A percentile compares a stretch with the other conserved stretches of the same genome.
phyloP scores from a whole-genome alignment of 2,113 vertebrate species.

The Crypturellus undulatus region DNA sequence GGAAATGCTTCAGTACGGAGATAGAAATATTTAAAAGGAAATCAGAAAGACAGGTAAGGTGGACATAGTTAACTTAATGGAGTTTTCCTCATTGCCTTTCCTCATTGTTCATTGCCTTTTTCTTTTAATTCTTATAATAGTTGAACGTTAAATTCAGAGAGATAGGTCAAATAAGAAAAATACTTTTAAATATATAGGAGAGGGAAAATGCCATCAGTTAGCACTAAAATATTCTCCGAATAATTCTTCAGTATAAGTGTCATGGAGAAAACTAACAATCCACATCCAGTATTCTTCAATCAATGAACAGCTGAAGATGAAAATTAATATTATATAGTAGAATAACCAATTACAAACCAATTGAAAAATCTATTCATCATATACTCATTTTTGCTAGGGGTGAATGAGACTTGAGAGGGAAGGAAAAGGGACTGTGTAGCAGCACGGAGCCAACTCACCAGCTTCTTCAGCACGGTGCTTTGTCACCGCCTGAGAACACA shows the following conservation, averaged over 20 bases:
- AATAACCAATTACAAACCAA: constrained; percentile 70
- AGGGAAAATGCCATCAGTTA: constrained; percentile 36
- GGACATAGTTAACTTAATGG: background rate
- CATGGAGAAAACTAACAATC: constrained; percentile 67
- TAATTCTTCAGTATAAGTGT: constrained; percentile 62
- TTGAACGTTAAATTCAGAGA: background rate
- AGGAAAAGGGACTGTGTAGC: background rate
- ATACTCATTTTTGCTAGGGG: constrained; percentile 14
- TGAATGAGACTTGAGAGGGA: constrained; percentile 26
- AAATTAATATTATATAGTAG: constrained; percentile 70
- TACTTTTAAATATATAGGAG: background rate
- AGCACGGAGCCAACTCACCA: background rate
- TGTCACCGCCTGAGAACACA: background rate
- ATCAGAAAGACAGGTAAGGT: background rate
- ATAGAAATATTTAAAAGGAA: background rate
- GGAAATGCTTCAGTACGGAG: background rate
- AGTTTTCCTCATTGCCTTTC: background rate
- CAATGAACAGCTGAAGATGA: constrained; percentile 72
- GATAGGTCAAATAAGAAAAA: background rate
- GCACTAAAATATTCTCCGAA: constrained; percentile 41
- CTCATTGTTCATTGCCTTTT: background rate
- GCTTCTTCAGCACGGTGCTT: background rate
- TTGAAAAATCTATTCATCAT: constrained; percentile 64
- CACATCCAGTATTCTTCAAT: constrained; percentile 69
- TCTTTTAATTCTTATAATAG: background rate